Conservation (phyloP, 2,888 invertebrate genomes). For the Nasonovia ribisnigri region DNA sequence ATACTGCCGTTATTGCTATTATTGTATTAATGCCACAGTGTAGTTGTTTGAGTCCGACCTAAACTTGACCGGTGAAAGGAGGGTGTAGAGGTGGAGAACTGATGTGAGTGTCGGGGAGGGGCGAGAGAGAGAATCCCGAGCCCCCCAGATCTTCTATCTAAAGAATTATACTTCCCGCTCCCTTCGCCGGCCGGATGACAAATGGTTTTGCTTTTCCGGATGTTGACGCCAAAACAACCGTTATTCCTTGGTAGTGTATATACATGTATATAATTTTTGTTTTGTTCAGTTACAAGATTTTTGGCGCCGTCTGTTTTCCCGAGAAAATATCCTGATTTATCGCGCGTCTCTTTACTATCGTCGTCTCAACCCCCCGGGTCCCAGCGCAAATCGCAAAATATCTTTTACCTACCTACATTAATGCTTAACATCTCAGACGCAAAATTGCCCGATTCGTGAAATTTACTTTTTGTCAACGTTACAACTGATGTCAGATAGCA, state of each 20-base stretch:
- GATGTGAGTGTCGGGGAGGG: neutral
- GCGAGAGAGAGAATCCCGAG: neutral
- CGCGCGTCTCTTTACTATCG: neutral
- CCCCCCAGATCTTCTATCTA: neutral
- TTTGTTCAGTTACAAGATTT: conserved; percentile 38
- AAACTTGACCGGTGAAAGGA: neutral
- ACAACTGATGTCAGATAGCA: neutral
- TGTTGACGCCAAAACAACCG: conserved; percentile 60
- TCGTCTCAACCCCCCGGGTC: neutral
- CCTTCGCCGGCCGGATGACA: conserved; percentile 33
- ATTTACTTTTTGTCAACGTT: neutral
- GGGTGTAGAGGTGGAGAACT: neutral
- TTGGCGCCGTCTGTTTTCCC: conserved; percentile 62
- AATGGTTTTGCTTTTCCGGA: conserved; percentile 59
- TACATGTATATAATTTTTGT: conserved; percentile 9
- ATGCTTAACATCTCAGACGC: neutral
- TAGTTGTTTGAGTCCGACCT: neutral
- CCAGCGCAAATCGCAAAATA: neutral
- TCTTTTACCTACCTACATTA: neutral
- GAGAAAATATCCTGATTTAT: conserved; percentile 45
- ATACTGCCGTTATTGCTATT: neutral
- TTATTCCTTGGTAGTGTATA: neutral
- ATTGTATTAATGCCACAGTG: neutral
- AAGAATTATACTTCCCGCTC: neutral
- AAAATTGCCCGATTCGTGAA: neutral